phyloP scores from a whole-genome alignment of 2,797 vertebrate genomes.

The Ibycter americanus region DNA sequence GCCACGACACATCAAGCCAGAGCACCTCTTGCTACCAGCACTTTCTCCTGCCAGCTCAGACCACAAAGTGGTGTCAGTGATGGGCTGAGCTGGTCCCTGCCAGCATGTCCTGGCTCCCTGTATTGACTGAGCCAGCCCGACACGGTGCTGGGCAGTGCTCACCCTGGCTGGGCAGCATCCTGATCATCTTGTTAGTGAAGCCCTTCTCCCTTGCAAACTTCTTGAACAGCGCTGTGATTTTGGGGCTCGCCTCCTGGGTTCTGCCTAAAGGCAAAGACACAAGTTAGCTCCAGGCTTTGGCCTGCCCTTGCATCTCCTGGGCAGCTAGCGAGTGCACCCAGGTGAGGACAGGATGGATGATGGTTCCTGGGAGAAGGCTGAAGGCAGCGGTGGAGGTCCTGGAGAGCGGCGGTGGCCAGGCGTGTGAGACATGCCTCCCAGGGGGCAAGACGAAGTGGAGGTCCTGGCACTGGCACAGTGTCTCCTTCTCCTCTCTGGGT shows the following conservation, averaged over 20 bases:
- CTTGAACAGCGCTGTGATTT: neutral
- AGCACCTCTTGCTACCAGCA: neutral
- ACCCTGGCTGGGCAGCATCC: conserved; percentile 31
- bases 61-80: neutral
- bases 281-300: neutral
- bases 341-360: neutral
- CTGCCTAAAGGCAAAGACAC: neutral
- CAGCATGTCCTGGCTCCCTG: rapidly evolving
- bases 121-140: rapidly evolving
- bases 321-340: neutral
- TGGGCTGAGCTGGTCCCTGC: neutral
- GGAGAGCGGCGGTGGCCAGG: neutral
- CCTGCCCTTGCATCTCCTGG: neutral
- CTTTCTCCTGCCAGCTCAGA: neutral
- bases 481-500: neutral
- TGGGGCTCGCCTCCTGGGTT: neutral
- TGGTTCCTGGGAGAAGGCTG: neutral
- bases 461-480: neutral
- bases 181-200: neutral
- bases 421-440: neutral
- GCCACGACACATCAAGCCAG: neutral
- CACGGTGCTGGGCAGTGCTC: neutral
- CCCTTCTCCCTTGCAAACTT: neutral
- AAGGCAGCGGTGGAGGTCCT: neutral
- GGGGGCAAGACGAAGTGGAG: neutral